Base-by-base conservation (phyloP, 2,113 vertebrate species). In the Chionodraco myersi region DNA sequence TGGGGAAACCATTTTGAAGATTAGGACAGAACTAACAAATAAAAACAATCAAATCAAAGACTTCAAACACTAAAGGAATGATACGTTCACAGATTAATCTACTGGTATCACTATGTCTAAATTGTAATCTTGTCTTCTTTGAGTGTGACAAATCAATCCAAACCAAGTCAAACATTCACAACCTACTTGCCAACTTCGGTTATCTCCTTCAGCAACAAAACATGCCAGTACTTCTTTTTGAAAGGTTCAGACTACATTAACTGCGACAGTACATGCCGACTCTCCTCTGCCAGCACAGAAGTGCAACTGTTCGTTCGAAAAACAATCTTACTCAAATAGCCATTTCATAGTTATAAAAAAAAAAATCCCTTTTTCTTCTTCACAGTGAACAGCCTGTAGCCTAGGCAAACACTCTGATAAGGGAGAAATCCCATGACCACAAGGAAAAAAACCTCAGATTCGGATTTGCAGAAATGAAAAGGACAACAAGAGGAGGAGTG, bases 401-500 rank as follows among this genome's bases (percentile, higher is more conserved):
- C n/a, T 21, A 72, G 66, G 69, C 54, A 77, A 81, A 83, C 83
- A 75, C 13, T 8, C 69, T 56, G 79, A 88, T 41, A 64, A 79
- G 45, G 45, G 41, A 80, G 63, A 79, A 52, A 80, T 89, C 91
- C 72, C 89, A 91, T 92, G 92, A 93, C 87, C 49, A 60, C 76
- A 23, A 67, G 77, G 30, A 77, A 86, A 86, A 58, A 59, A 18
- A 90, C 80, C 30, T 53, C 72, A 26, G n/a, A 30, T 86, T 86
- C 87, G 74, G 86, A 92, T 92, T 89, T 89, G 49, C 75, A 91
- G 86, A 91, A 91, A 90, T 87, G 80, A 90, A 91, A 88, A 88
- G 64, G 48, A 90, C 80, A 82, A 91, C 74, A 89, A 85, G 72
- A 79, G 30, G 48, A 60, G 61, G 58, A 59, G 77, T 62, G 82